Evolutionary conservation across 2,113 vertebrate genomes (phyloP).

Genomic region (Paedocypris sp.): DNA sequence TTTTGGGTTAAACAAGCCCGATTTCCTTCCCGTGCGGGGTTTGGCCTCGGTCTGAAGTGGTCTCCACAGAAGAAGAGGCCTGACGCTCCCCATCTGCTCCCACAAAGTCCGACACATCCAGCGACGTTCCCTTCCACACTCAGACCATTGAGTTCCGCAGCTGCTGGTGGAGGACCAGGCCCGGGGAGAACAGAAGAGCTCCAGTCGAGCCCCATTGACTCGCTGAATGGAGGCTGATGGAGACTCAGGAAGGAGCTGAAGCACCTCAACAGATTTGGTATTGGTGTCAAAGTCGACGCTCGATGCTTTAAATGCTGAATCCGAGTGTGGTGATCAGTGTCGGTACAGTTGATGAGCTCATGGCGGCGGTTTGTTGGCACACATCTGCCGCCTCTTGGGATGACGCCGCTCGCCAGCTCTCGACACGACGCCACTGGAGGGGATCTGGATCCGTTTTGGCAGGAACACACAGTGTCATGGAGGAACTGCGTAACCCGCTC

Average conservation of each 20-base stretch:
- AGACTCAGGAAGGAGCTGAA: not conserved
- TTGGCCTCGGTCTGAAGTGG: not conserved
- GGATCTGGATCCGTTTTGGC: constrained; percentile 3
- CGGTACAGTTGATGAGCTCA: not conserved
- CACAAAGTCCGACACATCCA: constrained; percentile 9
- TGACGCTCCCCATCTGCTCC: constrained; percentile 28
- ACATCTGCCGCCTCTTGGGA: not conserved
- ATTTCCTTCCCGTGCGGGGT: constrained; percentile 27
- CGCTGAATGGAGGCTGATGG: constrained; percentile 8
- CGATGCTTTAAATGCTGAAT: not conserved
- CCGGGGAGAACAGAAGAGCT: not conserved
- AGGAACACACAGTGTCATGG: not conserved
- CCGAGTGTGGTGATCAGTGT: too few relatives aligned
- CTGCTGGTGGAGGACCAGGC: constrained; percentile 6
- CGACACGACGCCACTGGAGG: not conserved
- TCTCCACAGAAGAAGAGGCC: constrained; percentile 9
- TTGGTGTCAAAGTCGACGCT: too few relatives aligned
- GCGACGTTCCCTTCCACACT: not conserved
- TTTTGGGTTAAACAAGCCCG: constrained; percentile 6
- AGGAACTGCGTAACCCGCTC: not conserved
- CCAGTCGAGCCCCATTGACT: constrained; percentile 6
- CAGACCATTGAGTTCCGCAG: constrained; percentile 8
- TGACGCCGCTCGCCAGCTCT: not conserved
- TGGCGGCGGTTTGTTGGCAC: not conserved
- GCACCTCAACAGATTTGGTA: not conserved